A percentile compares a stretch with the other conserved stretches of the same genome.
Evolutionary conservation across 2,888 invertebrate species (phyloP).

Genomic region (Theretra japonica): DNA sequence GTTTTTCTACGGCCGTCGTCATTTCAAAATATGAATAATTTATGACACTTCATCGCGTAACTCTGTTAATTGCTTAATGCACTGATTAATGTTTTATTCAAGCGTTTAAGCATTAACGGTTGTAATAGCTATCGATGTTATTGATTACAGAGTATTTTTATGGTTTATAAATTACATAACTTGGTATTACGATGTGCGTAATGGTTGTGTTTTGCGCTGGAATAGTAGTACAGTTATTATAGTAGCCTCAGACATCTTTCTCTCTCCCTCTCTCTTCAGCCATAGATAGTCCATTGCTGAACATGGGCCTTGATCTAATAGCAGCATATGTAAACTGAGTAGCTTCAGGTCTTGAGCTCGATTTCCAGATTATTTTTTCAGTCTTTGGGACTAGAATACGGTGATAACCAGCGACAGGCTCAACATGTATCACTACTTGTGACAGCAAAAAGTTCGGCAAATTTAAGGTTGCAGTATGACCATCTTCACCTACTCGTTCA

Average conservation of each 20-base stretch:
- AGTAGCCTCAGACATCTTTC: too few relatives aligned
- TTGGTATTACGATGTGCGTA: background rate
- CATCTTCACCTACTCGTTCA: background rate
- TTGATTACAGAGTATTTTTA: background rate
- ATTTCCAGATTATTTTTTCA: too few relatives aligned
- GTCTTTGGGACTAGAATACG: too few relatives aligned
- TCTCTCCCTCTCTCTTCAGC: too few relatives aligned
- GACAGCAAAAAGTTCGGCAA: too few relatives aligned
- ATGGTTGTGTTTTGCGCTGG: background rate
- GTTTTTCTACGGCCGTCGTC: conserved; percentile 4
- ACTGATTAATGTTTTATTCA: conserved; percentile 25
- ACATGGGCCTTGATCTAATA: too few relatives aligned
- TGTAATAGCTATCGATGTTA: conserved; percentile 3
- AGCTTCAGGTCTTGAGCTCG: too few relatives aligned
- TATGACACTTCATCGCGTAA: conserved; percentile 24
- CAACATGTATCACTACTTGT: too few relatives aligned
- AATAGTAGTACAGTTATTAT: too few relatives aligned
- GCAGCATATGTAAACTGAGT: too few relatives aligned
- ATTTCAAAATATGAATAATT: conserved; percentile 26
- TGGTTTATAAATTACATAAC: conserved; percentile 7
- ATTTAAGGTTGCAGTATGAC: background rate
- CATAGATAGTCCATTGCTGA: too few relatives aligned
- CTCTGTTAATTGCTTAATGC: conserved; percentile 23
- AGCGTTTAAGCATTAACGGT: conserved; percentile 20
- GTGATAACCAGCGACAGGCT: too few relatives aligned